Evolutionary conservation across 2,797 vertebrate species (phyloP).

Genomic region (Euphonia xanthogaster): DNA sequence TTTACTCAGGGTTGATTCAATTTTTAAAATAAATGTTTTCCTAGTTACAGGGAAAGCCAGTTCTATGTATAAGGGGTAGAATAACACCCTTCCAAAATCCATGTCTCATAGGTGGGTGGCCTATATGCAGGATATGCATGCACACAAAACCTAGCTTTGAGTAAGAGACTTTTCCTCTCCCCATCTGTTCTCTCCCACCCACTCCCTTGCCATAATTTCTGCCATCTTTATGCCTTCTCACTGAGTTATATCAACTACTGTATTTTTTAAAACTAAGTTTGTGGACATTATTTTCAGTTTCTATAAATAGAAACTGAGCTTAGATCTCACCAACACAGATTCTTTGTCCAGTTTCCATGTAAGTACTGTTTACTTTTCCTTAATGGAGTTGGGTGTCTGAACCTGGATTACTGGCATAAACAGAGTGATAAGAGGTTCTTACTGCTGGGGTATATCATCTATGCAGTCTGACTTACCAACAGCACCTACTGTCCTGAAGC

Average conservation of each 20-base stretch:
- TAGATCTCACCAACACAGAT: background rate
- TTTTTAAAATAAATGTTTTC: conserved; percentile 67
- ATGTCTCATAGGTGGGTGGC: conserved; percentile 25
- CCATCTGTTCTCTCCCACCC: background rate
- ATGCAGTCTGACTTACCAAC: background rate
- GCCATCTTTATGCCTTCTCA: background rate
- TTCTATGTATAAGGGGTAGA: conserved; percentile 43
- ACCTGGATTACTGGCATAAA: background rate
- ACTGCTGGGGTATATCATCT: background rate
- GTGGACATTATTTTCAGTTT: background rate
- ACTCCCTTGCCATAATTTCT: background rate
- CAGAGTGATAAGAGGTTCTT: background rate
- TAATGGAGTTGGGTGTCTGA: background rate
- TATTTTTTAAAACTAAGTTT: background rate
- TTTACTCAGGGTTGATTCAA: conserved; percentile 63
- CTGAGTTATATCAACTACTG: background rate
- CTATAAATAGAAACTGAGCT: background rate
- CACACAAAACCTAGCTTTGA: background rate
- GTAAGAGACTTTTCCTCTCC: background rate
- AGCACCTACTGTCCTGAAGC: background rate
- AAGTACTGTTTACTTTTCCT: background rate
- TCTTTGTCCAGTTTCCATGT: background rate
- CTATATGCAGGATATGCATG: background rate
- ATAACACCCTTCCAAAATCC: conserved; percentile 44
- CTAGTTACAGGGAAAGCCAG: conserved; percentile 22